phyloP scores from a whole-genome alignment of 2,888 invertebrate species.

The Phragmatobia fuliginosa region DNA sequence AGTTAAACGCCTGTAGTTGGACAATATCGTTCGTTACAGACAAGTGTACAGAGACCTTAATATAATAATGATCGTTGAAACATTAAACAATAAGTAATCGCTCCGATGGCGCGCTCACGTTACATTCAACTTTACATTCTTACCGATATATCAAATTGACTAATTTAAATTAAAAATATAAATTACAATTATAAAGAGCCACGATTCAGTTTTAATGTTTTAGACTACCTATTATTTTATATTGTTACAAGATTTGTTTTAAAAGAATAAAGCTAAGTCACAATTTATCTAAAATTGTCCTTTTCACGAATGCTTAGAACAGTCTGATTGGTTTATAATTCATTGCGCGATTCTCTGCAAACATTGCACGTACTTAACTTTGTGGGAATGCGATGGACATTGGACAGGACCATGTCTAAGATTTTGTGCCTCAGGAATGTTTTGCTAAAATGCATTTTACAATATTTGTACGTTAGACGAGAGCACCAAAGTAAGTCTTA shows the following conservation, averaged over 20 bases:
- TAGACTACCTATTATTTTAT: neutral
- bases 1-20: neutral
- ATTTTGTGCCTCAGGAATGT: neutral
- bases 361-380: neutral
- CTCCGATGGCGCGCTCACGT: conserved; percentile 13
- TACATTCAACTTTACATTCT: conserved; percentile 3
- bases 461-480: neutral
- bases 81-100: conserved; percentile 6
- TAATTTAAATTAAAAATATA: conserved; percentile 3
- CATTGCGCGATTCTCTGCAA: neutral
- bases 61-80: neutral
- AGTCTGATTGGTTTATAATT: neutral
- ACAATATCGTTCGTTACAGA: neutral
- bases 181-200: neutral
- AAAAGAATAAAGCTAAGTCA: conserved; percentile 15
- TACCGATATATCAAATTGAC: conserved; percentile 17
- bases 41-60: conserved; percentile 8
- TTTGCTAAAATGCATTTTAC: neutral
- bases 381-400: neutral
- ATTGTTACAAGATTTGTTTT: neutral
- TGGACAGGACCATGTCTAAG: neutral
- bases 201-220: neutral
- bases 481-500: neutral
- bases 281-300: conserved; percentile 6
- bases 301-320: neutral